Base-by-base conservation (phyloP, 2,113 vertebrate genomes). In the Hippocampus comes region DNA sequence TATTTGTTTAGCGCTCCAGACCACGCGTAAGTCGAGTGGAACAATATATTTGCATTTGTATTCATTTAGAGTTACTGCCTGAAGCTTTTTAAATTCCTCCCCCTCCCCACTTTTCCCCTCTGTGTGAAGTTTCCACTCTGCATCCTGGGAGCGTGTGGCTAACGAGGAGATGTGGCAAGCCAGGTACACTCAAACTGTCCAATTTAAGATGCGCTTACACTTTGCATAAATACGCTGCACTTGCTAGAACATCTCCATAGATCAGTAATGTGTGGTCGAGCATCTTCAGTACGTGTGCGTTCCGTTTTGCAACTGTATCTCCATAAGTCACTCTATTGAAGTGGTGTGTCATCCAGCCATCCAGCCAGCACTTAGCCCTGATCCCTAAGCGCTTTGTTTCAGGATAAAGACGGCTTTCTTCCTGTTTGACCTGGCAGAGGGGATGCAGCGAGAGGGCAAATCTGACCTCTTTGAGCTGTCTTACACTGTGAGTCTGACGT, bases 111-210 rank as follows among this genome's bases (percentile, higher is more conserved):
- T 18, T 34, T 34, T 34, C 41, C 71, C n/a, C 4, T 80, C 73
- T 77, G 56, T 51, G 56, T 0, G 72, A 82, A 99, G 97, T 88
- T 99, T 98, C 88, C 89, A 91, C 76, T 88, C 93, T 53, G 92
- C 94, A 73, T 97, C 96, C 60, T 99, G 97, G 97, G 97, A 99
- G 89, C 92, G 91, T 34, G 94, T 99, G 1, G 96, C 95, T 85
- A 98, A 98, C 11, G 97, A 98, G 87, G 97, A 99, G 89, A 99
- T 99, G 97, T 99, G 97, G 97, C 97, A 99, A 91, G 95, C 97
- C 88, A 97, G 97, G 97, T 98, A 88, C 30, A 57, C n/a, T 78
- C 7, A 78, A 81, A 25, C 1, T 63, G 65, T 70, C 64, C 21
- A 74, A 57, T 73, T 66, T 63, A 30, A 71, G 48, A 46, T 57